Evolutionary conservation across 2,797 vertebrate genomes (phyloP), one percentile per base, ranked within the genome.

Genomic region (Dromococcyx pavoninus): DNA sequence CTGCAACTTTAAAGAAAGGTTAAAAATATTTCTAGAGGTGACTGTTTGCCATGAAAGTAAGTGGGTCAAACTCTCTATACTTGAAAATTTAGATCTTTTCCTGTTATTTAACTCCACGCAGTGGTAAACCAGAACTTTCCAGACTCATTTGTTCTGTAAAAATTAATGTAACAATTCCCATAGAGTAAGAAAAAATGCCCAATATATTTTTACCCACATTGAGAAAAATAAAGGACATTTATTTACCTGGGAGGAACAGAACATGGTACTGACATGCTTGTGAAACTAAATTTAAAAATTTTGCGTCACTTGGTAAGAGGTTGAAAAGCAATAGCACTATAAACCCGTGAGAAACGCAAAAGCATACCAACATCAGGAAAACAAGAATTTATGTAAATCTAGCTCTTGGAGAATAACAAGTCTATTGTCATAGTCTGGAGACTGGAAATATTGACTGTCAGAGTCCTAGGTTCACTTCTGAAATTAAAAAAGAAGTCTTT

Each of bases 11-110:
- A 94, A 93, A 89, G 77, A 88, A 94, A 76, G 73, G 76, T 86
- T 84, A 88, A 58, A 90, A 94, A 60, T 91, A 90, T 75, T 90
- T 96, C 84, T 69, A 90, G 83, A 91, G 51, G 80, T 76, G 83
- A 79, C 82, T 93, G n/a, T 78, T 93, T 94, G 67, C 80, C 37
- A 54, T 32, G 22, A 28, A 82, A 93, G 7, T 70, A 91, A 90
- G 56, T 69, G 66, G 86, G 95, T 91, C 83, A 88, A 62, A 76
- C 62, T 33, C 23, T 74, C 43, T 57, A 3, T 15, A 44, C 65
- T 41, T 85, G 44, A 92, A 92, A 86, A 76, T 35, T 39, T 71
- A 41, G 11, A 64, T 89, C 21, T 70, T 79, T 91, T 85, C 60
- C 71, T 27, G 13, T 70, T 71, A 61, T 72, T 95, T 93, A 64